These are phyloP conservation scores for Pocillopora meandrina DNA, from an alignment of 92 coral and sea anemone species.

Conservation along the genomic window DNA sequence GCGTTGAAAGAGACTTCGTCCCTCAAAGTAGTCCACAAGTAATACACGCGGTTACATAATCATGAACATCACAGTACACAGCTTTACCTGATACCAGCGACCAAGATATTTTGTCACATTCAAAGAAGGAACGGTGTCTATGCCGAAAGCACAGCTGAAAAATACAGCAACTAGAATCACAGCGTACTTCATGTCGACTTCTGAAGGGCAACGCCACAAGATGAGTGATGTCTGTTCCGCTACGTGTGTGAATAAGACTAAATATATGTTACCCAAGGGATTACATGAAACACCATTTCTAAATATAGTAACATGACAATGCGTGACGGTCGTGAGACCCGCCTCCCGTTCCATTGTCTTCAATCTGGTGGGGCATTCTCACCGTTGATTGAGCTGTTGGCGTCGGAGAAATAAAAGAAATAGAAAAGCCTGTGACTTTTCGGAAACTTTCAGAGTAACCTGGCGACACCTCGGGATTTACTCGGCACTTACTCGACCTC, in stretches of 20 bases:
- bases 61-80: no score
- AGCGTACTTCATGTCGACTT: slow-evolving; percentile 7
- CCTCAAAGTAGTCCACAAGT: no score
- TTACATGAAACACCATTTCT: neutral
- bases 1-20: no score
- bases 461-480: no score
- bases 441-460: no score
- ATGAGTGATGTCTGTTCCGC: neutral
- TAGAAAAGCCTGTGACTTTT: no score
- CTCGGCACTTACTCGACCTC: no score
- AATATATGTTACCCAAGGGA: neutral
- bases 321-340: neutral
- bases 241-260: neutral
- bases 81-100: slow-evolving; percentile 69
- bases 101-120: slow-evolving; percentile 63
- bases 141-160: slow-evolving; percentile 15
- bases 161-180: slow-evolving; percentile 22
- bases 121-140: slow-evolving; percentile 50
- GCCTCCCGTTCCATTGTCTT: no score
- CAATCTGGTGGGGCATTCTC: no score
- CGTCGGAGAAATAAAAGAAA: no score
- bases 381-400: no score
- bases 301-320: neutral
- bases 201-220: neutral
- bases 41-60: no score